Percentiles rank a stretch among this genome's conserved stretches.
Evolutionary conservation across 2,888 invertebrate species (phyloP).

Genomic region (Cataglyphis altisquamis): DNA sequence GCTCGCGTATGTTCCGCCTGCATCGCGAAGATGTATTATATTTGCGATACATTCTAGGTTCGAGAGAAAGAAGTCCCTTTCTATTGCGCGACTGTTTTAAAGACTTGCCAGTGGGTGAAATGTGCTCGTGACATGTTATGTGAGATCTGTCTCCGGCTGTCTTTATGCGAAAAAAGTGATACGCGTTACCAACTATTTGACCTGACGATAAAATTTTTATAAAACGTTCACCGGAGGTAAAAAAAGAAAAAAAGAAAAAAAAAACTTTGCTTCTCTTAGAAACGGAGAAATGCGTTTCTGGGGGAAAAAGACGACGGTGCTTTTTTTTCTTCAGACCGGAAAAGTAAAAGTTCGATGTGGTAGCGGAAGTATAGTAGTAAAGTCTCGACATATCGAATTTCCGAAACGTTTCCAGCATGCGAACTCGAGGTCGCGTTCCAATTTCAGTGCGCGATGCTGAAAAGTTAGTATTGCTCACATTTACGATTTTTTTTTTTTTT

Average conservation of each 20-base stretch:
- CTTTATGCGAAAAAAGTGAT: conserved; percentile 35
- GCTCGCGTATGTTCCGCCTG: conserved; percentile 38
- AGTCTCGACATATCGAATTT: conserved; percentile 36
- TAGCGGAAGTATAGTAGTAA: conserved; percentile 30
- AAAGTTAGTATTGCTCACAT: conserved; percentile 17
- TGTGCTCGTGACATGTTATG: conserved; percentile 33
- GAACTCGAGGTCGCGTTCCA: conserved; percentile 27
- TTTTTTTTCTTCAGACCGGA: conserved; percentile 28
- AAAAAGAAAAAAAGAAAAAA: background rate
- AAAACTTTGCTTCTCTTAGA: conserved; percentile 15
- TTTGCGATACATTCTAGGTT: conserved; percentile 46
- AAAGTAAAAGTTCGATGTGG: conserved; percentile 37
- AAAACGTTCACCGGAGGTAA: conserved; percentile 15
- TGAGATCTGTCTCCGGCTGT: conserved; percentile 19
- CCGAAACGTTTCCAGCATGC: conserved; percentile 27
- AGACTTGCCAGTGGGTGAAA: conserved; percentile 31
- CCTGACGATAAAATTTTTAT: conserved; percentile 31
- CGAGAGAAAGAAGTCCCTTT: conserved; percentile 27
- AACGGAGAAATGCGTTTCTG: conserved; percentile 26
- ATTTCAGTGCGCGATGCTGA: conserved; percentile 44
- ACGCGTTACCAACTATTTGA: conserved; percentile 42
- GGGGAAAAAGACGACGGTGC: conserved; percentile 13
- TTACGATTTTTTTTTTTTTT: background rate
- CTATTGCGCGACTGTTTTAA: conserved; percentile 25
- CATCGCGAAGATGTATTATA: conserved; percentile 48